Base-by-base conservation (phyloP, 2,888 invertebrate species). In the Saturnia pavonia region DNA sequence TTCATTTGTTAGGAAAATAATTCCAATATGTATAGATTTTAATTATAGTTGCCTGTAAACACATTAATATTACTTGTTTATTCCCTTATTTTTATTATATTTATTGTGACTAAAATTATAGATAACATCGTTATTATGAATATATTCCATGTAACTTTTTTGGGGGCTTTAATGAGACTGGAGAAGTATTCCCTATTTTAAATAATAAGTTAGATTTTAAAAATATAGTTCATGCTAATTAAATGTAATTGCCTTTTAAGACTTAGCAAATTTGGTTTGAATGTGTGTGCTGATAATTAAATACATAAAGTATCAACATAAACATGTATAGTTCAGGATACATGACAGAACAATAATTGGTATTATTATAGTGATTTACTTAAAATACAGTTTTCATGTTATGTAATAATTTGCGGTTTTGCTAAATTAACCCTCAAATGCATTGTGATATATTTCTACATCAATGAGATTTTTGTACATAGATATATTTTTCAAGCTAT, bases 121-220 rank as follows among this genome's bases (percentile, higher is more conserved):
- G 40, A 70, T 54, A 65, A 54, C 65, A 66, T 69, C 22, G 45
- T 34, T 27, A 34, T 65, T 45, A n/a, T 51, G 51, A 42, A 42
- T 65, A 72, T 70, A 71, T 73, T 69, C 70, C 66, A 70, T 14
- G 19, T 68, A 70, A 27, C 27, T 70, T 70, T 68, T 67, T 65
- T 66, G 57, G 65, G 63, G 80, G 79, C 80, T 81, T 83, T 86
- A 86, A 86, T 82, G 82, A 88, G 88, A 89, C 89, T 89, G 87
- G 79, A 77, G 77, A 79, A 82, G 72, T 82, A 87, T 87, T 85
- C 80, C 81, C 82, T 81, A 81, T 72, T 72, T 72, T 79, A 75
- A 73, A 71, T 70, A 40, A 19, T 71, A 60, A 71, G 45, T 40
- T 65, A 65, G n/a, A 65, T 34, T 65, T 22, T 19, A 40, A 40